Evolutionary conservation across 2,797 vertebrate genomes (phyloP).

Genomic region (Sebastes hubbsi): DNA sequence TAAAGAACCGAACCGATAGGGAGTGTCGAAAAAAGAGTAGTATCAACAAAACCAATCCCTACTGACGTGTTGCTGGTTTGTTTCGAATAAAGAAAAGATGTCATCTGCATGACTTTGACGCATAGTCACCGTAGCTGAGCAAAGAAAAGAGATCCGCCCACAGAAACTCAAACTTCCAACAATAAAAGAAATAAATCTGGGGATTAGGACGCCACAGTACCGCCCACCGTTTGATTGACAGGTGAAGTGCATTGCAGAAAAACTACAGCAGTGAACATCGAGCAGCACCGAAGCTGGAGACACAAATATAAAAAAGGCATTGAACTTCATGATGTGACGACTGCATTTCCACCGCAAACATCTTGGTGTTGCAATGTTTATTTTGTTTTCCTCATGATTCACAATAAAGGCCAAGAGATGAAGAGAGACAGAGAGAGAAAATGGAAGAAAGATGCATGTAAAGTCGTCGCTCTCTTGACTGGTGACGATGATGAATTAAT

Average conservation of each 20-base stretch:
- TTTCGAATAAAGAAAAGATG: not conserved
- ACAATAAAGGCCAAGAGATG: not conserved
- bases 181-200: not conserved
- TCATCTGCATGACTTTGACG: not conserved
- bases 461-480: constrained; percentile 18
- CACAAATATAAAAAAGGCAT: not conserved
- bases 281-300: not conserved
- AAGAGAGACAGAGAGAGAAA: not conserved
- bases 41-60: too few relatives aligned
- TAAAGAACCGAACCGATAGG: too few relatives aligned
- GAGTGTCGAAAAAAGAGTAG: too few relatives aligned
- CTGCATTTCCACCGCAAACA: not conserved
- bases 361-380: not conserved
- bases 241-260: not conserved
- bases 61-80: not conserved
- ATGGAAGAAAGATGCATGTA: not conserved
- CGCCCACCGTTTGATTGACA: not conserved
- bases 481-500: constrained; percentile 69
- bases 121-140: not conserved
- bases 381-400: constrained; percentile 6
- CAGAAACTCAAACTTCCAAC: not conserved
- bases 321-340: not conserved
- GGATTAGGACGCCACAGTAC: not conserved
- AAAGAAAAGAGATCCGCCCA: not conserved
- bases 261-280: not conserved